phyloP scores from a whole-genome alignment of 2,888 invertebrate species.

The Tillus elongatus region DNA sequence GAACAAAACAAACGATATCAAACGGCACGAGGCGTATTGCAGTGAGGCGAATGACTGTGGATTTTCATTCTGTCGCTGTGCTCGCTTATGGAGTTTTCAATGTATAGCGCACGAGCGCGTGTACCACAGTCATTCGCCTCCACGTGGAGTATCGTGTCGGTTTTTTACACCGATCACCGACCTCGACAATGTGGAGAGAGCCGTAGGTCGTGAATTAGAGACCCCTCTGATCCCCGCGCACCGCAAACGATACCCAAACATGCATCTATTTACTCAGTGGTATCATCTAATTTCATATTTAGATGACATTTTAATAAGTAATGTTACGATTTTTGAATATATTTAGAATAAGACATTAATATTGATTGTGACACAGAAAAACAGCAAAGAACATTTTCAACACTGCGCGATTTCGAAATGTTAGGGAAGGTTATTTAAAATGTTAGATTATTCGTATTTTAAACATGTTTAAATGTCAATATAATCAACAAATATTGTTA shows the following conservation, averaged over 20 bases:
- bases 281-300: neutral
- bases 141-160: constrained; percentile 42
- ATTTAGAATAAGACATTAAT: too few relatives aligned
- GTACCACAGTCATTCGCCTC: constrained; percentile 42
- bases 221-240: constrained; percentile 19
- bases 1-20: too few relatives aligned
- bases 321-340: too few relatives aligned
- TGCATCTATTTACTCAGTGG: constrained; percentile 5
- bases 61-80: constrained; percentile 30
- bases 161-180: constrained; percentile 51
- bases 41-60: constrained; percentile 50
- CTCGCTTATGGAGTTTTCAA: constrained; percentile 33
- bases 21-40: constrained; percentile 37
- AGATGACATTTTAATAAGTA: too few relatives aligned
- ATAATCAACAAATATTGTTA: too few relatives aligned
- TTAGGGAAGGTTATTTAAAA: too few relatives aligned
- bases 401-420: too few relatives aligned
- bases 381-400: too few relatives aligned
- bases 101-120: constrained; percentile 47
- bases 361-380: too few relatives aligned
- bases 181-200: constrained; percentile 52
- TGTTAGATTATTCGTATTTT: too few relatives aligned
- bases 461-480: too few relatives aligned
- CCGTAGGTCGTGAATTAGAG: constrained; percentile 47
- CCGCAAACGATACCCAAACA: constrained; percentile 7